These are phyloP conservation scores for Amphilophus citrinellus DNA, from an alignment of 2,113 vertebrate genomes.

Conservation along the genomic window DNA sequence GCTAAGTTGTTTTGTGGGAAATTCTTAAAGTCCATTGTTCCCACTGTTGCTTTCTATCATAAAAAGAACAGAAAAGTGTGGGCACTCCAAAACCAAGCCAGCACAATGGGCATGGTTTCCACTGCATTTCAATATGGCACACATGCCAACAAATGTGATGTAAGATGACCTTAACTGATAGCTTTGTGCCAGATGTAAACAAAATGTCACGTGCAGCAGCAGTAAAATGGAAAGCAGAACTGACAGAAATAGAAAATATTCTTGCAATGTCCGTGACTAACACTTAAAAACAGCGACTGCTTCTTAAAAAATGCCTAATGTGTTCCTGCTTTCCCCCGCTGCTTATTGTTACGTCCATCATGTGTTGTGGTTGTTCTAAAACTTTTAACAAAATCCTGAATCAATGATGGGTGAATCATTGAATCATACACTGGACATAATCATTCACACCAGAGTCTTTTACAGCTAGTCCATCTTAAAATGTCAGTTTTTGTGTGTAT, in stretches of 20 bases:
- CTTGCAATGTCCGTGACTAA: not conserved
- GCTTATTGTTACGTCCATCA: not conserved
- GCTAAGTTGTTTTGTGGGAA: constrained; percentile 30
- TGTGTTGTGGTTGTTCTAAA: not conserved
- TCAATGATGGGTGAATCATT: not conserved
- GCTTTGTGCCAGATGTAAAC: not conserved
- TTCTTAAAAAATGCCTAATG: not conserved
- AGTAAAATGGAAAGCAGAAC: not conserved
- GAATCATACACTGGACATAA: not conserved
- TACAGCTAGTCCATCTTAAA: not conserved
- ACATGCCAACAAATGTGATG: constrained; percentile 3
- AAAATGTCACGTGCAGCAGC: constrained; percentile 26
- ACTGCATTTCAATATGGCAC: constrained; percentile 8
- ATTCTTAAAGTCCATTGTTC: constrained; percentile 36
- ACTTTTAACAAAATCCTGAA: not conserved
- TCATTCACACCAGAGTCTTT: not conserved
- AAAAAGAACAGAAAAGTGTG: not conserved
- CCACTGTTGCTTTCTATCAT: constrained; percentile 12
- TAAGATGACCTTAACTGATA: constrained; percentile 3
- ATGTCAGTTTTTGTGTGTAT: not conserved
- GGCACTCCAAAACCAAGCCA: not conserved
- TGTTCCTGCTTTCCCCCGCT: not conserved
- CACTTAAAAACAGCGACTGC: not conserved
- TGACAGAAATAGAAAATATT: constrained; percentile 19
- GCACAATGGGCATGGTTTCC: constrained; percentile 33